Conservation (phyloP, 1,140 invertebrate genomes). For the Thaumatotibia leucotreta region DNA sequence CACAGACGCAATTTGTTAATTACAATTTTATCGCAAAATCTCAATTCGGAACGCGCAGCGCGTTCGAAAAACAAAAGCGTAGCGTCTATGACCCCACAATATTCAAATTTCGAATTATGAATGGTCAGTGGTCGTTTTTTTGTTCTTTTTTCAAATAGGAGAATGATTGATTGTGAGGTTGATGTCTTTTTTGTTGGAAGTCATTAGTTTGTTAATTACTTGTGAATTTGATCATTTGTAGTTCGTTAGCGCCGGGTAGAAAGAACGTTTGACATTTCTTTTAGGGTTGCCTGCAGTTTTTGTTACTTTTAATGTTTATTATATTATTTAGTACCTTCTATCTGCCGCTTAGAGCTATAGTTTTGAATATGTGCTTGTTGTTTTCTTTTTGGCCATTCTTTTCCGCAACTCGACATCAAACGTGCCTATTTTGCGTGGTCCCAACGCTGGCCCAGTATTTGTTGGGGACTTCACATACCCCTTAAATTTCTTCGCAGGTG, state of each 20-base stretch:
- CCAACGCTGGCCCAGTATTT: too few species aligned
- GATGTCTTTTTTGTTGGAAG: slow-evolving; percentile 66
- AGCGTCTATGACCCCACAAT: slow-evolving; percentile 35
- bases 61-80: slow-evolving; percentile 46
- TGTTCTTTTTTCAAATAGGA: slow-evolving; percentile 56
- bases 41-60: background rate
- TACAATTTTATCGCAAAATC: slow-evolving; percentile 1
- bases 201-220: slow-evolving; percentile 71
- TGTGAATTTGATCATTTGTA: slow-evolving; percentile 62
- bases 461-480: too few species aligned
- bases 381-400: too few species aligned
- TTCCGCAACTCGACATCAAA: too few species aligned
- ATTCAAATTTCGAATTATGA: slow-evolving; percentile 70
- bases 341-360: too few species aligned
- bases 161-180: slow-evolving; percentile 67
- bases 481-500: too few species aligned
- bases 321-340: background rate
- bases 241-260: slow-evolving; percentile 1
- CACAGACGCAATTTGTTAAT: slow-evolving; percentile 2
- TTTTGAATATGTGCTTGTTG: too few species aligned
- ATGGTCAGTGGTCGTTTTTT: slow-evolving; percentile 40
- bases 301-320: background rate
- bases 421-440: too few species aligned
- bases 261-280: slow-evolving; percentile 12
- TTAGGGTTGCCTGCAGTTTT: slow-evolving; percentile 2